These are phyloP conservation scores for Trichomycterus rosablanca DNA, from an alignment of 2,113 vertebrate genomes.

Conservation along the genomic window DNA sequence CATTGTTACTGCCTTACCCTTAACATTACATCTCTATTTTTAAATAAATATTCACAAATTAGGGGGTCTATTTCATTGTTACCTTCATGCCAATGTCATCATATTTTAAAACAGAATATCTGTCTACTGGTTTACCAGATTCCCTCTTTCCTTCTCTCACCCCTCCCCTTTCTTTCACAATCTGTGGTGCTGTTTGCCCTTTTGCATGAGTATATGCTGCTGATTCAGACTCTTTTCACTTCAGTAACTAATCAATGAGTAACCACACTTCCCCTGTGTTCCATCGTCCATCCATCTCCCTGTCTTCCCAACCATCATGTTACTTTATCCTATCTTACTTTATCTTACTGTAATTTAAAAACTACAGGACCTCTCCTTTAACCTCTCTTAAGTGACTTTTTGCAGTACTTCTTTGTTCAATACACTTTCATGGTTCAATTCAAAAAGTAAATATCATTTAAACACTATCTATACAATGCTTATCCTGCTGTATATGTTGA, in stretches of 20 bases:
- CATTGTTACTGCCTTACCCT: too few relatives aligned
- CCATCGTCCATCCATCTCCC: constrained; percentile 42
- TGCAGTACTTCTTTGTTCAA: background rate
- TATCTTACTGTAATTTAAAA: background rate
- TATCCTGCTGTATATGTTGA: constrained; percentile 20
- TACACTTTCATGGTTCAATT: constrained; percentile 2
- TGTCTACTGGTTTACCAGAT: background rate
- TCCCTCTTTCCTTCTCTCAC: background rate
- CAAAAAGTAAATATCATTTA: background rate
- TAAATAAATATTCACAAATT: too few relatives aligned
- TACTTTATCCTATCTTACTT: constrained; percentile 11
- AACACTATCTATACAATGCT: constrained; percentile 17
- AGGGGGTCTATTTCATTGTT: too few relatives aligned
- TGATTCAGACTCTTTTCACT: constrained; percentile 71
- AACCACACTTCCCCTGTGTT: constrained; percentile 60
- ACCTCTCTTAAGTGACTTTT: background rate
- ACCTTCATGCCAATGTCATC: too few relatives aligned
- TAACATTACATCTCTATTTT: too few relatives aligned
- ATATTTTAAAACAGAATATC: too few relatives aligned
- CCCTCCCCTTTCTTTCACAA: constrained; percentile 29
- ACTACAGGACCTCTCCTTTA: background rate
- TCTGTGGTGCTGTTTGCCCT: constrained; percentile 52
- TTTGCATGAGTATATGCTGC: constrained; percentile 61
- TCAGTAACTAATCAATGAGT: constrained; percentile 75
- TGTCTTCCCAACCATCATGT: constrained; percentile 18